Base-by-base conservation (phyloP, 2,113 vertebrate genomes). In the Macaca nemestrina region DNA sequence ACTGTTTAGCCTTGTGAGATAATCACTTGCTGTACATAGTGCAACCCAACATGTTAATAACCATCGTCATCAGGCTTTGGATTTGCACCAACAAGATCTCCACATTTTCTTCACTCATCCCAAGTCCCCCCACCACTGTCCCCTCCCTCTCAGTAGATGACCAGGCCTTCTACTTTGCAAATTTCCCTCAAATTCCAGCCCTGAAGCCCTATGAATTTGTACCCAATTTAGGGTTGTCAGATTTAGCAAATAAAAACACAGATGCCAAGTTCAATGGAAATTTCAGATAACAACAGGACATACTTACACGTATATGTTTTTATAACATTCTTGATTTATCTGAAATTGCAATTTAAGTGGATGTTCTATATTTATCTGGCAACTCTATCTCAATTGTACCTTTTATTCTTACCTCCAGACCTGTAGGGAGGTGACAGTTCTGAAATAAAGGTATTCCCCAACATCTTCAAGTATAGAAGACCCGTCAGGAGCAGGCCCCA, bases 221-320 rank as follows among this genome's bases (percentile, higher is more conserved):
- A 50, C 32, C 32, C 78, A 91, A 32, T 52, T 48, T 93, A 43
- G 10, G 23, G 8, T 67, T 86, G 25, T 52, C 72, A 64, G 25
- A 43, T 82, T 64, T 45, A 93, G 35, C 45, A 38, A 93, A 94
- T 40, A 76, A 79, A 96, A 86, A 50, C 40, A 72, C 40, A 95
- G 30, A 85, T 78, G 55, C 86, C 27, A 13, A 79, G 40, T 85
- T 68, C 84, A 94, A 57, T 81, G 16, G 16, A 45, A 93, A 70
- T 93, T 93, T 96, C 32, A 88, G 16, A 55, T 84, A 79, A 81
- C 10, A 76, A 40, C 3, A 35, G n/a, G 45, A 88, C 32, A 57
- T 82, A 32, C 76, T 94, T 85, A 72, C 64, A 48, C 48, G 79
- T 80, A 73, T 3, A 64, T 64, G 12, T 30, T 64, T 64, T 64